phyloP scores from a whole-genome alignment of 2,113 vertebrate genomes.

The Progne subis region DNA sequence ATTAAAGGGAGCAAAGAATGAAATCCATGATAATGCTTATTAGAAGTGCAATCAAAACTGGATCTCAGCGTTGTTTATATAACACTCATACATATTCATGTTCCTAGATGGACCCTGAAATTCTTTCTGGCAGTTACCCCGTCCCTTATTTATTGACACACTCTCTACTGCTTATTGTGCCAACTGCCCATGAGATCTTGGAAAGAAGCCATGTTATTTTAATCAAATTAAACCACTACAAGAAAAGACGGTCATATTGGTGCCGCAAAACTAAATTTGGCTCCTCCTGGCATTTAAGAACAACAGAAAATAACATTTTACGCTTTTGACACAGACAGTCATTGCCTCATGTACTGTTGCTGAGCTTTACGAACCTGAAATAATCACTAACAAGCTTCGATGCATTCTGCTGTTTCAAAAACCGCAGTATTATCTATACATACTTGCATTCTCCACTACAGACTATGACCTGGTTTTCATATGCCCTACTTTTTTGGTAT shows the following conservation, averaged over 20 bases:
- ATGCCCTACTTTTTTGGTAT: conserved; percentile 32
- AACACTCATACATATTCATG: neutral
- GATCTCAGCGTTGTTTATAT: neutral
- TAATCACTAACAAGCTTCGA: neutral
- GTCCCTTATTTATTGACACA: neutral
- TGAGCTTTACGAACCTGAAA: neutral
- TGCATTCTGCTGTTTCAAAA: neutral
- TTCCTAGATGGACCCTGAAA: neutral
- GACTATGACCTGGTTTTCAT: conserved; percentile 46
- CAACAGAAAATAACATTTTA: neutral
- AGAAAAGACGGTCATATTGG: neutral
- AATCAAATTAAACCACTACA: neutral
- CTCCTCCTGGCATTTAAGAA: neutral
- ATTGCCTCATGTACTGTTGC: neutral
- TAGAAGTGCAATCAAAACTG: neutral
- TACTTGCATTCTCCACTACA: neutral
- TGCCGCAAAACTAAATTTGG: neutral
- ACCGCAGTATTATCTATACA: neutral
- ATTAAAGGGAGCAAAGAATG: neutral
- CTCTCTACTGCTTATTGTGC: neutral
- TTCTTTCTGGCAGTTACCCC: neutral
- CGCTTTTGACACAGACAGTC: neutral
- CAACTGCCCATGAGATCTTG: neutral
- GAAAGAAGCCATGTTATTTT: neutral
- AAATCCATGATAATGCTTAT: neutral